These are phyloP conservation scores for Actinemys pallida DNA, from an alignment of 2,113 vertebrate genomes.

Conservation along the genomic window DNA sequence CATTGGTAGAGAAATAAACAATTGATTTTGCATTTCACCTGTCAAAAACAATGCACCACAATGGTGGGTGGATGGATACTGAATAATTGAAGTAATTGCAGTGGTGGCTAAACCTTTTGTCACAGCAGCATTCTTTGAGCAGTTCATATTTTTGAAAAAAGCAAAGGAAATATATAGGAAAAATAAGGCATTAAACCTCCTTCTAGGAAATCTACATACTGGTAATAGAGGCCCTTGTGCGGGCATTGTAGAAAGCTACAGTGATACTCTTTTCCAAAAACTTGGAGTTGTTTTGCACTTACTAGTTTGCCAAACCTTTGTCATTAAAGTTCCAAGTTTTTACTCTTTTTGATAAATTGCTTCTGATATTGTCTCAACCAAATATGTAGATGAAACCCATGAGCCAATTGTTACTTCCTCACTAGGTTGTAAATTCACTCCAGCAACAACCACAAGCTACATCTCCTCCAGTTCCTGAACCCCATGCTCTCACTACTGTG, in stretches of 20 bases:
- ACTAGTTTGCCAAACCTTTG: background rate
- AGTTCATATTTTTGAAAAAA: background rate
- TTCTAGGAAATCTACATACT: background rate
- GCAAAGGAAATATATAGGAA: background rate
- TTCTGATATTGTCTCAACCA: background rate
- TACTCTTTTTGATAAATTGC: background rate
- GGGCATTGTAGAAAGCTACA: background rate
- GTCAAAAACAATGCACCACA: background rate
- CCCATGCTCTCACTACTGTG: conserved; percentile 82
- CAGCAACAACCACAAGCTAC: conserved; percentile 86
- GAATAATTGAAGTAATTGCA: background rate
- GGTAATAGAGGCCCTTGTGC: background rate
- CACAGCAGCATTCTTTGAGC: background rate
- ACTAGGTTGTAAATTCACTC: conserved; percentile 86
- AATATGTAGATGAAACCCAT: background rate
- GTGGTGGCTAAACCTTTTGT: background rate
- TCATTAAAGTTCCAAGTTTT: background rate
- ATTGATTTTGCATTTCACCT: background rate
- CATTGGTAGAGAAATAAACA: background rate
- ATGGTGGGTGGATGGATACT: background rate
- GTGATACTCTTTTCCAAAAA: background rate
- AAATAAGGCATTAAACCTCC: background rate
- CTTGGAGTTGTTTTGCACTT: background rate
- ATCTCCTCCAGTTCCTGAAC: conserved; percentile 86
- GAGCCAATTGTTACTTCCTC: conserved; percentile 16